Conservation (phyloP, 2,797 vertebrate species). For the Brachymystax lenok region DNA sequence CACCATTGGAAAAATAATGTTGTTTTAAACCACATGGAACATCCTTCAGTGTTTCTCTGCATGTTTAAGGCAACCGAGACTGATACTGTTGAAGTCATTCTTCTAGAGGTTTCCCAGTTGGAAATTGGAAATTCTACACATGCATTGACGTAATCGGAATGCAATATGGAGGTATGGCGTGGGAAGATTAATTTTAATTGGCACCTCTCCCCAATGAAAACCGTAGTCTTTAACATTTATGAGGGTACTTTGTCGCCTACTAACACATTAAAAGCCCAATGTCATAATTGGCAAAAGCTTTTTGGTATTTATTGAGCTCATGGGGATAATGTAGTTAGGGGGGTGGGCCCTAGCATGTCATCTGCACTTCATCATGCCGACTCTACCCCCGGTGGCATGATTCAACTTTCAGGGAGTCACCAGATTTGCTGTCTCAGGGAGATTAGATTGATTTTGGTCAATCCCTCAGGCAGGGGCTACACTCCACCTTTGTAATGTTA, state of each 20-base stretch:
- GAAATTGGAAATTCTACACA: slow-evolving; percentile 11
- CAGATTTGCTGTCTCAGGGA: slow-evolving; percentile 60
- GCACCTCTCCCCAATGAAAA: neutral
- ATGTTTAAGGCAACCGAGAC: neutral
- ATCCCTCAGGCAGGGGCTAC: slow-evolving; percentile 58
- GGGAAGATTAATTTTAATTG: slow-evolving; percentile 25
- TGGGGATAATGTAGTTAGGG: neutral
- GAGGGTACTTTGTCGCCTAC: slow-evolving; percentile 6
- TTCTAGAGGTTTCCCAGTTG: neutral
- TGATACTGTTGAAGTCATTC: neutral
- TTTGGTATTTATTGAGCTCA: neutral
- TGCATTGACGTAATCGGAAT: slow-evolving; percentile 29
- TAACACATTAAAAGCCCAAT: neutral
- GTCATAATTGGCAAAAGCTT: neutral
- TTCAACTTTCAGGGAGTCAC: slow-evolving; percentile 66
- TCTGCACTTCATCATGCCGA: slow-evolving; percentile 51
- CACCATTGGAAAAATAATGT: neutral
- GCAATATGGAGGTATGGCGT: slow-evolving; percentile 20
- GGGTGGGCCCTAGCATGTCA: slow-evolving; percentile 25
- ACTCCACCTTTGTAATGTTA: slow-evolving; percentile 63
- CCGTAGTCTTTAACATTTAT: slow-evolving; percentile 28
- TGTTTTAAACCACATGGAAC: neutral
- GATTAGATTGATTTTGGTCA: slow-evolving; percentile 64
- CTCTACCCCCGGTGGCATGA: slow-evolving; percentile 60
- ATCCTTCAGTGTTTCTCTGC: neutral